These are phyloP conservation scores for Clepsis dumicolana DNA, from an alignment of 2,888 invertebrate species.

Conservation along the genomic window DNA sequence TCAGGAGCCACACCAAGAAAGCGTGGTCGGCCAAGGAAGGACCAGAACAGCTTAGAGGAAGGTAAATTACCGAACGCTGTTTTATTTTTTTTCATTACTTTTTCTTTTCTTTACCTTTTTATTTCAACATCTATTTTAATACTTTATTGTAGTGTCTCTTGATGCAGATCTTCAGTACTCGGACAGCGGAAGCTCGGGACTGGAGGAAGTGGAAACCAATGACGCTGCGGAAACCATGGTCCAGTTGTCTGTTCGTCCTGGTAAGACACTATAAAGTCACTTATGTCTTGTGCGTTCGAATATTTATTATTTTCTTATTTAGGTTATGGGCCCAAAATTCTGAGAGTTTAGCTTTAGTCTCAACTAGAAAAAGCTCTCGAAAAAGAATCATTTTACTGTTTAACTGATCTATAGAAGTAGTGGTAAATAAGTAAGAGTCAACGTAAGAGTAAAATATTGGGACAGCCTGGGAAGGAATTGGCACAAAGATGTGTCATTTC, in stretches of 20 bases:
- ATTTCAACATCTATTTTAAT: slow-evolving; percentile 25
- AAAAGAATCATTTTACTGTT: too few relatives aligned
- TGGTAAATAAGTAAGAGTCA: too few relatives aligned
- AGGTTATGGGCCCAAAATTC: too few relatives aligned
- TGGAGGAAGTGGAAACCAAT: slow-evolving; percentile 85
- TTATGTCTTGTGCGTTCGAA: too few relatives aligned
- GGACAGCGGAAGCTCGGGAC: slow-evolving; percentile 81
- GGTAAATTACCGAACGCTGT: slow-evolving; percentile 73
- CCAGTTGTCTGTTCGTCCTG: slow-evolving; percentile 84
- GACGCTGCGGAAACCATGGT: slow-evolving; percentile 93
- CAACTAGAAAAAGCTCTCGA: too few relatives aligned
- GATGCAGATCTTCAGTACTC: slow-evolving; percentile 80
- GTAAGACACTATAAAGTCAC: slow-evolving; percentile 53
- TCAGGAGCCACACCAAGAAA: slow-evolving; percentile 75
- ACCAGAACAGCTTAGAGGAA: slow-evolving; percentile 91
- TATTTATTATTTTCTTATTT: background rate
- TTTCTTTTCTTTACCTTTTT: slow-evolving; percentile 19
- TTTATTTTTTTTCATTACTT: background rate
- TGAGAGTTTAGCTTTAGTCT: too few relatives aligned
- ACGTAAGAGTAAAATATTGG: too few relatives aligned
- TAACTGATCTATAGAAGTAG: too few relatives aligned
- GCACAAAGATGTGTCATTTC: too few relatives aligned
- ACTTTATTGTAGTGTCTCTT: slow-evolving; percentile 37
- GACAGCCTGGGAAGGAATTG: too few relatives aligned
- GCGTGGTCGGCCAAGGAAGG: slow-evolving; percentile 80